phyloP scores from a whole-genome alignment of 37 sponge, comb jelly and placozoan species.

The Spongia lamella region DNA sequence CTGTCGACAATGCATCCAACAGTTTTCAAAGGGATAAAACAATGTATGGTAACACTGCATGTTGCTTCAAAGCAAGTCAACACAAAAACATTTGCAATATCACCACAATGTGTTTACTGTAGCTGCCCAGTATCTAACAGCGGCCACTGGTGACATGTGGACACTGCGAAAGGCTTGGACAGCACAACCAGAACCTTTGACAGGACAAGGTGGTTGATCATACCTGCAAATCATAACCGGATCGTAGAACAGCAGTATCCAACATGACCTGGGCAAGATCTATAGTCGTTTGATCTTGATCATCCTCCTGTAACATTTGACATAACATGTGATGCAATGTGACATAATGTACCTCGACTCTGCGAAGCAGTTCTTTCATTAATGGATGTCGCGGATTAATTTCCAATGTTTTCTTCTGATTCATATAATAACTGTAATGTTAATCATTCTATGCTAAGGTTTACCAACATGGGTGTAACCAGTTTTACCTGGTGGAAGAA shows the following conservation, averaged over 20 bases:
- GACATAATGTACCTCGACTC: constrained; percentile 40
- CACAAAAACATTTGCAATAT: too few relatives aligned
- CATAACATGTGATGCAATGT: neutral
- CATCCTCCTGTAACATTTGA: constrained; percentile 26
- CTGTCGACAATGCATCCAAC: too few relatives aligned
- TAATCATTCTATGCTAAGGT: neutral
- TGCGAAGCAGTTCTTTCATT: constrained; percentile 76
- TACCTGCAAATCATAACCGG: constrained; percentile 81
- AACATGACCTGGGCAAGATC: constrained; percentile 86
- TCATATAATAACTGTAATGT: constrained; percentile 66
- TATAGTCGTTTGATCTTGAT: constrained; percentile 57
- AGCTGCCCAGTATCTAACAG: too few relatives aligned
- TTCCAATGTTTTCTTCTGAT: constrained; percentile 97
- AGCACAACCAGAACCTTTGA: too few relatives aligned
- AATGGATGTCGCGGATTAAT: constrained; percentile 96
- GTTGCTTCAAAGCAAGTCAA: too few relatives aligned
- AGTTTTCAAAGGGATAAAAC: too few relatives aligned
- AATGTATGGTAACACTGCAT: neutral
- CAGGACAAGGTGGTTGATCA: neutral
- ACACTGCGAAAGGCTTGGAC: too few relatives aligned
- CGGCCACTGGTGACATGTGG: too few relatives aligned
- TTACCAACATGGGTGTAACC: neutral
- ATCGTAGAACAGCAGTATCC: constrained; percentile 89
- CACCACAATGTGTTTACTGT: too few relatives aligned
- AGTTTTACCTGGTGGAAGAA: constrained; percentile 45